Evolutionary conservation across 2,113 vertebrate species (phyloP).

Genomic region (Oxyruncus cristatus): DNA sequence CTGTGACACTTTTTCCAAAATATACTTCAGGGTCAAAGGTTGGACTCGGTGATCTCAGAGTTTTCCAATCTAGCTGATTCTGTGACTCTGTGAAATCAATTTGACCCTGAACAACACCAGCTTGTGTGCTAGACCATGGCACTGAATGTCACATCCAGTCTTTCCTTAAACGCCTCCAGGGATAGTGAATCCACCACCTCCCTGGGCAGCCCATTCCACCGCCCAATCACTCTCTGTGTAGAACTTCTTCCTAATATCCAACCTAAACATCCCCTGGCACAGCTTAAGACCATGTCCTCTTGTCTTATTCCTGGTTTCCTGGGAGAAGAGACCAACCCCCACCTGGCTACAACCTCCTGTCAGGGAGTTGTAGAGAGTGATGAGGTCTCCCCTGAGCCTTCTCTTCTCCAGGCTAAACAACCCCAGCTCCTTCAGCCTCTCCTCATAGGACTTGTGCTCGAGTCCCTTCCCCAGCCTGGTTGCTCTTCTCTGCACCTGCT

Average conservation of each 20-base stretch:
- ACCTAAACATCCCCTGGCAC: background rate
- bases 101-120: too few species aligned
- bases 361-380: background rate
- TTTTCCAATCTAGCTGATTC: too few species aligned
- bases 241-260: background rate
- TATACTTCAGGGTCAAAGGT: background rate
- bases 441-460: background rate
- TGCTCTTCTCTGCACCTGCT: background rate
- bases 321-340: background rate
- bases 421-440: background rate
- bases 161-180: background rate
- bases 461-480: background rate
- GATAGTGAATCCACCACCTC: background rate
- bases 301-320: background rate
- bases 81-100: too few species aligned
- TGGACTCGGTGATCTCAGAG: too few species aligned
- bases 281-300: background rate
- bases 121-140: background rate
- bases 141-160: background rate
- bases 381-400: background rate
- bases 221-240: background rate
- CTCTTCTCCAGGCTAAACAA: background rate
- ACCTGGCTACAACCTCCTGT: background rate
- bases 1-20: background rate
- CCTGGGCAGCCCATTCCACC: background rate